phyloP scores from a whole-genome alignment of 2,797 vertebrate genomes.

The Jordanella pulchra region DNA sequence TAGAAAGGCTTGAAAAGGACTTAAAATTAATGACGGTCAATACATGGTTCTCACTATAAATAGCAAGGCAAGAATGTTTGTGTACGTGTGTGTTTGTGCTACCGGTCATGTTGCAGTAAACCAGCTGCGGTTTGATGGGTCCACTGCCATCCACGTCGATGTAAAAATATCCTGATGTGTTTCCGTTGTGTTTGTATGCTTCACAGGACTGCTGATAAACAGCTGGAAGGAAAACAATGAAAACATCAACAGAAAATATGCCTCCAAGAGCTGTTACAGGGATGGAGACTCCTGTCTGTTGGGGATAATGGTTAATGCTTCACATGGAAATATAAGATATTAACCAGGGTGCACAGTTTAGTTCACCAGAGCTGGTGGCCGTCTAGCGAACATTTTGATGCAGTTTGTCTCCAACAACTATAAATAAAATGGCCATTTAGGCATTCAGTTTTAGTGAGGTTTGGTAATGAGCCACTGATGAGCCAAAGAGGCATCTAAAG shows the following conservation, averaged over 20 bases:
- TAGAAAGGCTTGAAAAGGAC: too few relatives aligned
- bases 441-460: too few relatives aligned
- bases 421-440: too few relatives aligned
- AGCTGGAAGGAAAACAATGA: conserved; percentile 55
- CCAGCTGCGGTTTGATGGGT: conserved; percentile 72
- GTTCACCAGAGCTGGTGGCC: too few relatives aligned
- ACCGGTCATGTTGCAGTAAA: conserved; percentile 85
- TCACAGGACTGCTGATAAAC: conserved; percentile 81
- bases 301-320: background rate
- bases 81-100: conserved; percentile 28
- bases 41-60: too few relatives aligned
- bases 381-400: too few relatives aligned
- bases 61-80: background rate
- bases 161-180: conserved; percentile 75
- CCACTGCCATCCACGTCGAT: conserved; percentile 82
- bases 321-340: background rate
- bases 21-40: too few relatives aligned
- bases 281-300: conserved; percentile 1
- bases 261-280: conserved; percentile 5
- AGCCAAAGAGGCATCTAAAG: too few relatives aligned
- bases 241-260: conserved; percentile 16
- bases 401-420: too few relatives aligned
- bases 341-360: too few relatives aligned
- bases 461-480: too few relatives aligned
- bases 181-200: conserved; percentile 77